These are phyloP conservation scores for Novumbra hubbsi DNA, from an alignment of 2,797 vertebrate species.

Conservation along the genomic window DNA sequence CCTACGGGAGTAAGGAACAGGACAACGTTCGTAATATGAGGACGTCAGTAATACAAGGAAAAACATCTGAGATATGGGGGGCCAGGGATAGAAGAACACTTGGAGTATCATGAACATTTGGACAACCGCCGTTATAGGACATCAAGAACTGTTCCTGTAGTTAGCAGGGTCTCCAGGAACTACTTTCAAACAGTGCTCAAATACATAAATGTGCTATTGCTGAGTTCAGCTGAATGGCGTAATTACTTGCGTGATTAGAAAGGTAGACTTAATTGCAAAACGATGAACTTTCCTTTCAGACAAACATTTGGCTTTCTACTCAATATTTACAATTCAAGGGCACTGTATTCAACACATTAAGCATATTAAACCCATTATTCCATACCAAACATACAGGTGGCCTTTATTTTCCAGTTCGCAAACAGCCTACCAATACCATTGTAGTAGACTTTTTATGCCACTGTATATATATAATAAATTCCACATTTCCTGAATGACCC, in stretches of 20 bases:
- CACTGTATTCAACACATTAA: background rate
- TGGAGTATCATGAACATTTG: background rate
- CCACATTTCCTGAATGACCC: background rate
- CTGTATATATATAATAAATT: background rate
- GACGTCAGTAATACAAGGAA: no score
- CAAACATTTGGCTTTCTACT: background rate
- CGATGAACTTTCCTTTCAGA: background rate
- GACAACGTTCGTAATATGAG: no score
- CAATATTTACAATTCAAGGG: background rate
- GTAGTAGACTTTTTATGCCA: background rate
- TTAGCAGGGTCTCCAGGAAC: background rate
- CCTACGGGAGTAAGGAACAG: slow-evolving; percentile 58
- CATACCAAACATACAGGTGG: background rate
- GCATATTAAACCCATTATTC: background rate
- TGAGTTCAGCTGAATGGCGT: no score
- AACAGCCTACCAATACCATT: background rate
- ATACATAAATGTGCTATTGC: no score
- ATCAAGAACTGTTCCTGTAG: background rate
- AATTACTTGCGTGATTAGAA: no score
- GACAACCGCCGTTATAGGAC: background rate
- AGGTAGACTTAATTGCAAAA: no score
- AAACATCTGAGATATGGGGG: background rate
- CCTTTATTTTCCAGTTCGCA: background rate
- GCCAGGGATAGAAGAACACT: background rate
- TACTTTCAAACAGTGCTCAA: no score